Evolutionary conservation across 2,888 invertebrate genomes (phyloP).

Genomic region (Drosophila prostipennis): DNA sequence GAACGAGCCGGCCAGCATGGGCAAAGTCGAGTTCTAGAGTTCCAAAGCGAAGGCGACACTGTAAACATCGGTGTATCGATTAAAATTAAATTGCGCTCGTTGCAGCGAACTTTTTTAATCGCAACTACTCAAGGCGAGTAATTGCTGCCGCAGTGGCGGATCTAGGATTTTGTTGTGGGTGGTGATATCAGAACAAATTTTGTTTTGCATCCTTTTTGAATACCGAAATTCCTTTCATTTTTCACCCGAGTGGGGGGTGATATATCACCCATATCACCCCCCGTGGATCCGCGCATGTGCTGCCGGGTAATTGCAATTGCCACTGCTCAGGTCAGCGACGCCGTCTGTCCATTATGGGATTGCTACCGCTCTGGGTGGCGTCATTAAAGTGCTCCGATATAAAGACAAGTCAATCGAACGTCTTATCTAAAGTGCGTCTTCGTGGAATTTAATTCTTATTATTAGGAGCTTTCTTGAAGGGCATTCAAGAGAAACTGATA

Average conservation of each 20-base stretch:
- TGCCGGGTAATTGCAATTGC: constrained; percentile 29
- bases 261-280: too few relatives aligned
- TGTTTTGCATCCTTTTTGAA: too few relatives aligned
- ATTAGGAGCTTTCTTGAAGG: background rate
- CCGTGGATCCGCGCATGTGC: too few relatives aligned
- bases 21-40: constrained; percentile 15
- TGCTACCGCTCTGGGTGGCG: background rate
- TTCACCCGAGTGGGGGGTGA: too few relatives aligned
- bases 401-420: constrained; percentile 1
- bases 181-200: too few relatives aligned
- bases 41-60: constrained; percentile 6
- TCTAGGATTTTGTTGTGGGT: too few relatives aligned
- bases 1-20: constrained; percentile 19
- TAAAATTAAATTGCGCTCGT: constrained; percentile 52
- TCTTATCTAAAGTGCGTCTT: background rate
- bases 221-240: too few relatives aligned
- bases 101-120: constrained; percentile 36
- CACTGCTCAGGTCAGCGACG: constrained; percentile 9
- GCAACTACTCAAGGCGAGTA: constrained; percentile 5
- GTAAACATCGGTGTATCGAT: constrained; percentile 41
- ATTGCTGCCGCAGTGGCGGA: constrained; percentile 13
- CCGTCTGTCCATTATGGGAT: background rate
- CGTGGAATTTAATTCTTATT: background rate
- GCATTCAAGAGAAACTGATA: too few relatives aligned
- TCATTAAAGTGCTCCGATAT: constrained; percentile 12